Evolutionary conservation across 1,140 invertebrate species (phyloP).

Genomic region (Drosophila arawakana): DNA sequence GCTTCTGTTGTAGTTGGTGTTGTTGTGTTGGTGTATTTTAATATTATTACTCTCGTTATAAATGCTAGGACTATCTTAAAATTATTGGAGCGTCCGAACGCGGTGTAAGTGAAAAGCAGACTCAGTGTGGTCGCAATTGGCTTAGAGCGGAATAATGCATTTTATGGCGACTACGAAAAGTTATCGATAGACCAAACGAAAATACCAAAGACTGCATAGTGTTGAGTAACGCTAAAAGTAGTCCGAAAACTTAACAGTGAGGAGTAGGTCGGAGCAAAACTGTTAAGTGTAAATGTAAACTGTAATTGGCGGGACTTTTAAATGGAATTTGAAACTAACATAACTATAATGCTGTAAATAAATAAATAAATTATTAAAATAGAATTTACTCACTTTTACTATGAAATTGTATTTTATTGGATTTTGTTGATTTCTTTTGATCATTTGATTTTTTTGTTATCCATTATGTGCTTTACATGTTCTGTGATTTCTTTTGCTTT

Average conservation of each 20-base stretch:
- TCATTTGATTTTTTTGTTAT: constrained; percentile 61
- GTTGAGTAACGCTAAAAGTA: neutral
- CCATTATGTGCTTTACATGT: constrained; percentile 80
- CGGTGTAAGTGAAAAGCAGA: constrained; percentile 47
- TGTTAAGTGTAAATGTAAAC: neutral
- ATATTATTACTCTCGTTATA: constrained; percentile 39
- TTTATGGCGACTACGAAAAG: no score
- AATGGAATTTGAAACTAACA: no score
- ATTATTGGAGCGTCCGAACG: constrained; percentile 58
- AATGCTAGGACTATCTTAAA: constrained; percentile 61
- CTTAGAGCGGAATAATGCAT: no score
- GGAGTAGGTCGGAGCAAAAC: neutral
- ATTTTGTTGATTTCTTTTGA: constrained; percentile 53
- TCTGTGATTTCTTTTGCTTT: constrained; percentile 64
- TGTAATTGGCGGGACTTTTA: no score
- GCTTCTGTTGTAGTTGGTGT: constrained; percentile 1
- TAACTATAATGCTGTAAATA: no score
- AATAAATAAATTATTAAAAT: neutral
- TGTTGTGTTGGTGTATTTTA: neutral
- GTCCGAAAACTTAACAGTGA: neutral
- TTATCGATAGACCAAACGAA: no score
- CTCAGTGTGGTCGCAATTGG: constrained; percentile 35
- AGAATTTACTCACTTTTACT: constrained; percentile 44
- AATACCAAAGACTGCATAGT: no score
- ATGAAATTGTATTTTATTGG: constrained; percentile 75